Evolutionary conservation across 2,797 vertebrate genomes (phyloP).

Genomic region (Peromyscus attwateri): DNA sequence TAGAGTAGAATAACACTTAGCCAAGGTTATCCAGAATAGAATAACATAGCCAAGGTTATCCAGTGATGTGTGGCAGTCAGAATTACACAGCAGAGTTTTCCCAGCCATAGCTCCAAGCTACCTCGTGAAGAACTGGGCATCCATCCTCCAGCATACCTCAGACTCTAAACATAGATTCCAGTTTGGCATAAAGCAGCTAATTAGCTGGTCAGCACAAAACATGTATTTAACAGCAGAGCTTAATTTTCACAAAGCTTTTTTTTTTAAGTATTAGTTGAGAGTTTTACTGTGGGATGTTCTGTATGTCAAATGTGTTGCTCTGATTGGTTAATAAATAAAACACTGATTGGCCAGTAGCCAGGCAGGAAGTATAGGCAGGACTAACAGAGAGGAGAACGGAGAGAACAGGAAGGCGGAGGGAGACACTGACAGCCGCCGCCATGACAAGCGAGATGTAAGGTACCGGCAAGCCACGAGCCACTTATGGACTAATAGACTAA

Average conservation of each 20-base stretch:
- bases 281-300: not conserved
- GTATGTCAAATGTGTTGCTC: too few relatives aligned
- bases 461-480: too few relatives aligned
- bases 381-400: too few relatives aligned
- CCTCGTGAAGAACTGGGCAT: not conserved
- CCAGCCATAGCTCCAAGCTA: not conserved
- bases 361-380: too few relatives aligned
- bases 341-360: too few relatives aligned
- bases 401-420: too few relatives aligned
- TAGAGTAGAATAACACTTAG: slow-evolving; percentile 33
- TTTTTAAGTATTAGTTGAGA: not conserved
- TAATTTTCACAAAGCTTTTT: not conserved
- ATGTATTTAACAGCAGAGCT: not conserved
- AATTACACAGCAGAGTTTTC: not conserved
- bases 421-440: too few relatives aligned
- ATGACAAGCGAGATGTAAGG: too few relatives aligned
- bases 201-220: slow-evolving; percentile 1
- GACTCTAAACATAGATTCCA: not conserved
- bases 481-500: too few relatives aligned
- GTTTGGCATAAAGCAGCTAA: not conserved
- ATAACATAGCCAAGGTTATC: slow-evolving; percentile 69
- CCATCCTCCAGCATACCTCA: not conserved
- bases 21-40: slow-evolving; percentile 68
- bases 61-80: not conserved
- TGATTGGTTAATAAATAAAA: too few relatives aligned